Percentiles rank a stretch among this genome's conserved stretches.
Evolutionary conservation across 2,888 invertebrate species (phyloP).

Genomic region (Scaeva pyrastri): DNA sequence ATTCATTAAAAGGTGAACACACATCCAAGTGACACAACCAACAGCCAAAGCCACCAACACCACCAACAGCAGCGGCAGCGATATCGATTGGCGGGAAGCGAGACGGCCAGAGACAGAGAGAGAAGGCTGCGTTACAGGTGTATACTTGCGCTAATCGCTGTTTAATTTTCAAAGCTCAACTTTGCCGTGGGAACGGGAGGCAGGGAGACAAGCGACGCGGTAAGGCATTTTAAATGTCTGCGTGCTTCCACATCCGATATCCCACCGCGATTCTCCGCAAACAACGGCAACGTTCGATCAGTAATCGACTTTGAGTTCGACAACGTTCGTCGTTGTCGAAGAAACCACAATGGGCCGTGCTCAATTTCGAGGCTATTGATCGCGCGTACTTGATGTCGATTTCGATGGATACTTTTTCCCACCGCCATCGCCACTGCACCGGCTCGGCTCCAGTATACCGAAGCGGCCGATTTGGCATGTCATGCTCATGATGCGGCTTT

Average conservation of each 20-base stretch:
- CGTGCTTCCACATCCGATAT: slow-evolving; percentile 74
- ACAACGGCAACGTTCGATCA: slow-evolving; percentile 54
- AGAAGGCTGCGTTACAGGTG: slow-evolving; percentile 65
- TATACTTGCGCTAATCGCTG: slow-evolving; percentile 74
- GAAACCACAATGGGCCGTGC: slow-evolving; percentile 71
- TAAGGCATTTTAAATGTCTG: slow-evolving; percentile 68
- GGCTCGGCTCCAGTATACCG: too few species aligned
- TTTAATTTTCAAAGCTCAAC: slow-evolving; percentile 65
- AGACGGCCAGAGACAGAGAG: background rate
- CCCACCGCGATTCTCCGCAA: slow-evolving; percentile 37
- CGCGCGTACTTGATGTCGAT: slow-evolving; percentile 56
- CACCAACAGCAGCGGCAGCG: background rate
- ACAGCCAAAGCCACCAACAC: slow-evolving; percentile 35
- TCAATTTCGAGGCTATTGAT: slow-evolving; percentile 73
- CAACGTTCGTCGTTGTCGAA: slow-evolving; percentile 30
- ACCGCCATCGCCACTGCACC: slow-evolving; percentile 40
- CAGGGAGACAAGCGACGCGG: slow-evolving; percentile 31
- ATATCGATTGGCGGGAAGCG: slow-evolving; percentile 2
- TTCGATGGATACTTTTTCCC: slow-evolving; percentile 61
- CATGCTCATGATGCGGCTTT: slow-evolving; percentile 58
- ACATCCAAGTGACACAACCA: slow-evolving; percentile 72
- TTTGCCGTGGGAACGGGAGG: background rate
- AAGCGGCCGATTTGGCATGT: slow-evolving; percentile 37
- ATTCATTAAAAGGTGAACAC: slow-evolving; percentile 77
- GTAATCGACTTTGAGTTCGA: slow-evolving; percentile 50